A percentile compares a stretch with the other conserved stretches of the same genome.
Conservation (phyloP, 2,797 vertebrate species). For the Alcedo atthis region DNA sequence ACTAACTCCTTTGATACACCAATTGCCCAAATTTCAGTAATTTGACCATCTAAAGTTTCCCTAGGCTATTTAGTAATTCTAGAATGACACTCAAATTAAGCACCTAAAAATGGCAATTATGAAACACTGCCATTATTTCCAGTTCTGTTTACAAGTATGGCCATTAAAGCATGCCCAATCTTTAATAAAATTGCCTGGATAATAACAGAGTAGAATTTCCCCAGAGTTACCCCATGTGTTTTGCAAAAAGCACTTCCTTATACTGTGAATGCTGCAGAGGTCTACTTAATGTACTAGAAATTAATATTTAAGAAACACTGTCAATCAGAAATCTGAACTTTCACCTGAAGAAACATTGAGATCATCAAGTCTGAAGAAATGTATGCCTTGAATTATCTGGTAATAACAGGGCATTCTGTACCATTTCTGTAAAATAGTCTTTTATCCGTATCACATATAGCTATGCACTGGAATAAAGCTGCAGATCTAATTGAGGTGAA, state of each 20-base stretch:
- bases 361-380: conserved; percentile 14
- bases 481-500: background rate
- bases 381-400: background rate
- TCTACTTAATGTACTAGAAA: background rate
- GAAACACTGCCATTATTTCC: conserved; percentile 5
- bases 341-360: conserved; percentile 9
- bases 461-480: background rate
- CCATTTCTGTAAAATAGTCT: background rate
- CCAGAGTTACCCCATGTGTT: background rate
- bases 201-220: background rate
- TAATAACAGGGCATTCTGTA: conserved; percentile 8
- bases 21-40: background rate
- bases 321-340: conserved; percentile 38
- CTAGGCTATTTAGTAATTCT: background rate
- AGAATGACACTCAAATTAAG: background rate
- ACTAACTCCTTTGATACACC: background rate
- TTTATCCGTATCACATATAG: background rate
- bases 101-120: background rate
- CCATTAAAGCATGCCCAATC: background rate
- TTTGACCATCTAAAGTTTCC: background rate
- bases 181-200: background rate
- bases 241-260: conserved; percentile 1
- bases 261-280: background rate
- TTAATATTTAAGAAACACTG: conserved; percentile 16
- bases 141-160: conserved; percentile 10